A percentile compares a stretch with the other conserved stretches of the same genome.
These are phyloP conservation scores for Solea solea DNA, from an alignment of 2,113 vertebrate genomes.

Conservation along the genomic window DNA sequence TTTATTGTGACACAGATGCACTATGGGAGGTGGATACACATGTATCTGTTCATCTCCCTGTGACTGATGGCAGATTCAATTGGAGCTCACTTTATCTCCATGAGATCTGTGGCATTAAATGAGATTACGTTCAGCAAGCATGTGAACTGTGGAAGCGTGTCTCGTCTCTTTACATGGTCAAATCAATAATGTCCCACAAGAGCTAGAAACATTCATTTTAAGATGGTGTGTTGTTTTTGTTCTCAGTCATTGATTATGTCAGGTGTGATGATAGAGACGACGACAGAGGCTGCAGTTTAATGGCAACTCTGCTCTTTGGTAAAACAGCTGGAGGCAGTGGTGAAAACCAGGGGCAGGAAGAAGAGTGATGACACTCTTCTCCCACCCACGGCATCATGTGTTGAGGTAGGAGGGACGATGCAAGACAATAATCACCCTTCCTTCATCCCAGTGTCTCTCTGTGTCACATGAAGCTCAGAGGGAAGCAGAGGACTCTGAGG, in stretches of 20 bases:
- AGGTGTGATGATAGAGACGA: constrained; percentile 26
- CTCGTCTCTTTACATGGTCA: constrained; percentile 42
- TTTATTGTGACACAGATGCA: constrained; percentile 39
- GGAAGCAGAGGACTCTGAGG: too few relatives aligned
- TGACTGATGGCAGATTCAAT: constrained; percentile 62
- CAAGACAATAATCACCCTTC: constrained; percentile 44
- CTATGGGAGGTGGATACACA: constrained; percentile 23
- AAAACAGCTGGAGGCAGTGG: constrained; percentile 28
- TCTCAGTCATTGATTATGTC: constrained; percentile 58
- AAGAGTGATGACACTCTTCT: constrained; percentile 38
- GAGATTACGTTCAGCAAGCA: constrained; percentile 45
- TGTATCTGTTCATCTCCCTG: constrained; percentile 12
- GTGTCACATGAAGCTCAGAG: constrained; percentile 11
- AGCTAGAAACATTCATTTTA: constrained; percentile 34
- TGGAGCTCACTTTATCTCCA: constrained; percentile 59
- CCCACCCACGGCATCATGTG: constrained; percentile 41
- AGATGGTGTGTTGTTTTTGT: constrained; percentile 20
- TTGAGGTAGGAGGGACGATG: constrained; percentile 21
- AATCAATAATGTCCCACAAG: constrained; percentile 26
- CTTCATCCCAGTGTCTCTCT: constrained; percentile 38
- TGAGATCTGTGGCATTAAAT: constrained; percentile 62
- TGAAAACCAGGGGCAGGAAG: constrained; percentile 8
- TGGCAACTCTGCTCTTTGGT: constrained; percentile 46
- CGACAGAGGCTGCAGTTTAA: constrained; percentile 38
- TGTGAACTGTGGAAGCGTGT: constrained; percentile 25